A percentile compares a stretch with the other conserved stretches of the same genome.
Conservation (phyloP, 2,797 vertebrate species). For the Epinephelus coioides region DNA sequence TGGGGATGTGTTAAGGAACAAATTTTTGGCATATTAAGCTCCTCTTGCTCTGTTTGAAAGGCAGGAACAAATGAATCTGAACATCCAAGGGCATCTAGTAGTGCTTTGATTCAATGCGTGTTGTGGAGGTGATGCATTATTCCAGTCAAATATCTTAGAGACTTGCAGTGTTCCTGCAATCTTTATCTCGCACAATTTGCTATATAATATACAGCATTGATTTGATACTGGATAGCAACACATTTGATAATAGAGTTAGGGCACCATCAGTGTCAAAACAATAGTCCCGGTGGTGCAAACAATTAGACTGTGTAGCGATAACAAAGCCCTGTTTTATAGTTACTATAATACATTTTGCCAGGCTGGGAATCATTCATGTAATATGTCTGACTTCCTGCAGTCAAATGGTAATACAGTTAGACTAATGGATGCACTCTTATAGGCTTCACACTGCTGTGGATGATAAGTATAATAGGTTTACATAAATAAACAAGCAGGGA, state of each 20-base stretch:
- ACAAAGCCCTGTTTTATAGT: slow-evolving; percentile 62
- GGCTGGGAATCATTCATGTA: slow-evolving; percentile 63
- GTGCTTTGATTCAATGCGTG: slow-evolving; percentile 44
- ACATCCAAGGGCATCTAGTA: slow-evolving; percentile 50
- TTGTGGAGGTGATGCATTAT: slow-evolving; percentile 52
- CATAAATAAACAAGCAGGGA: slow-evolving; percentile 71
- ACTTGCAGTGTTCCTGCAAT: slow-evolving; percentile 34
- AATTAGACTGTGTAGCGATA: slow-evolving; percentile 70
- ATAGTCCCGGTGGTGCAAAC: slow-evolving; percentile 55
- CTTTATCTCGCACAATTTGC: slow-evolving; percentile 55
- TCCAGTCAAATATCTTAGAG: slow-evolving; percentile 49
- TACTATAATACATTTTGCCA: slow-evolving; percentile 63
- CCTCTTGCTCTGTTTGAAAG: slow-evolving; percentile 23
- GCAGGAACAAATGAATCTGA: slow-evolving; percentile 26
- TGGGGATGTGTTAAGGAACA: slow-evolving; percentile 1
- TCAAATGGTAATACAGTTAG: slow-evolving; percentile 66
- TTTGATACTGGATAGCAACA: slow-evolving; percentile 57
- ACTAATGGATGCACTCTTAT: slow-evolving; percentile 56
- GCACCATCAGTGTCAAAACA: slow-evolving; percentile 61
- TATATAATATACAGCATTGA: slow-evolving; percentile 54
- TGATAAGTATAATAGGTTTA: slow-evolving; percentile 73
- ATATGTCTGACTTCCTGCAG: slow-evolving; percentile 60
- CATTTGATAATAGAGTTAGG: slow-evolving; percentile 55
- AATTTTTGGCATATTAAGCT: slow-evolving; percentile 26
- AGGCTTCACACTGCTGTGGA: slow-evolving; percentile 52